Evolutionary conservation across 1,140 invertebrate species (phyloP), one percentile per base, ranked within the genome.

Genomic region (Chionoecetes opilio): DNA sequence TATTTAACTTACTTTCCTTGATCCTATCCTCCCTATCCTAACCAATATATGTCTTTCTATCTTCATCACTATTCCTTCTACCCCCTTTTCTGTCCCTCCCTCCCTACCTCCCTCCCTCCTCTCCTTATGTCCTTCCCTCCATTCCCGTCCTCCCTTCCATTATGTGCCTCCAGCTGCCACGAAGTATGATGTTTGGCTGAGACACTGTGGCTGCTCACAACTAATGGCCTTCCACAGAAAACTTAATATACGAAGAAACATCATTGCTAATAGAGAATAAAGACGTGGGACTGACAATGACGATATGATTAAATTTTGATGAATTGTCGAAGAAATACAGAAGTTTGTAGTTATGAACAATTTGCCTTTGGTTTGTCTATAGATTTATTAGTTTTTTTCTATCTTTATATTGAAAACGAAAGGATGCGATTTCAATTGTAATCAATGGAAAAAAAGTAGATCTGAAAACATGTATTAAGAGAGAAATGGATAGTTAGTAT

Each of bases 151-250:
- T 32, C 32, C 34, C 85, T 29, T 38, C 31, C n/a, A 37, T 87
- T 38, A 87, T n/a, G 63, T 75, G 63, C 63, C 63, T 75, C 63
- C 63, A 75, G 63, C 63, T 75, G 63, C n/a, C 63, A 75, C 63
- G 63, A 75, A 75, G n/a, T 75, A 75, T 75, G 63, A 75, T 75
- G 63, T 75, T 75, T 75, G 63, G 63, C n/a, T 75, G 63, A 75
- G 63, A 75, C 63, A 75, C 21, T n/a, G 21, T 21, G 63, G 63
- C 63, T 5, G 21, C 63, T 26, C 63, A n/a, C 63, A n/a, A n/a
- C 63, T 75, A 75, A 75, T 75, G 63, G 63, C 21, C 63, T 75
- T n/a, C 26, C 21, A 75, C 6, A 75, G 63, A 75, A n/a, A 75
- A 75, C 63, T 75, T 75, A 75, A 75, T 75, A 46, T 46, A 75